phyloP scores from a whole-genome alignment of 2,888 invertebrate genomes.

The Cheilosia urbana region DNA sequence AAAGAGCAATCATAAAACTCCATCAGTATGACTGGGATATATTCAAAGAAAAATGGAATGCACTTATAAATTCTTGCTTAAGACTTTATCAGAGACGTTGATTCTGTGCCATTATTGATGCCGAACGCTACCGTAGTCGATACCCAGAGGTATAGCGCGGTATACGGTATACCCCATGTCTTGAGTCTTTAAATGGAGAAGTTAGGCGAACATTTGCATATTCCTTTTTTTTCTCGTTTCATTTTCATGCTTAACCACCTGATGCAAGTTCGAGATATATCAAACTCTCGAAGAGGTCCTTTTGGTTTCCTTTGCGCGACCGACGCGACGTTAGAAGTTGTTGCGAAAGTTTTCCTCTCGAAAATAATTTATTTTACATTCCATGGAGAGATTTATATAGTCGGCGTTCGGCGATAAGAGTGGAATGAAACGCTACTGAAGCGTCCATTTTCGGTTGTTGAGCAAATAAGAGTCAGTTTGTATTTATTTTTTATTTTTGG shows the following conservation, averaged over 20 bases:
- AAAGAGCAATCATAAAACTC: constrained; percentile 10
- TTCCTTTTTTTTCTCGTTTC: neutral
- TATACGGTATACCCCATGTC: neutral
- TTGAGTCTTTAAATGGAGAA: constrained; percentile 28
- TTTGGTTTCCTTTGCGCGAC: neutral
- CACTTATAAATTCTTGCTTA: neutral
- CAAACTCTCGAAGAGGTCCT: constrained; percentile 11
- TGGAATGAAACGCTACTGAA: constrained; percentile 8
- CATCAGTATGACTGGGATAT: neutral
- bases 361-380: constrained; percentile 19
- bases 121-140: neutral
- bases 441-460: constrained; percentile 18
- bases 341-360: constrained; percentile 12
- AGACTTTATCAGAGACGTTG: neutral
- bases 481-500: neutral
- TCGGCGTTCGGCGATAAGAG: neutral
- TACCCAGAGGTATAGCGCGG: neutral
- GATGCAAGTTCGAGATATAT: constrained; percentile 39
- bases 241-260: constrained; percentile 23
- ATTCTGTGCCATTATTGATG: constrained; percentile 2
- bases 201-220: constrained; percentile 9
- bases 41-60: neutral
- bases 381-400: neutral
- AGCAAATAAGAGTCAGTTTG: neutral
- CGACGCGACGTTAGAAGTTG: neutral